Evolutionary conservation across 2,797 vertebrate genomes (phyloP), one percentile per base, ranked within the genome.

Genomic region (Manis javanica): DNA sequence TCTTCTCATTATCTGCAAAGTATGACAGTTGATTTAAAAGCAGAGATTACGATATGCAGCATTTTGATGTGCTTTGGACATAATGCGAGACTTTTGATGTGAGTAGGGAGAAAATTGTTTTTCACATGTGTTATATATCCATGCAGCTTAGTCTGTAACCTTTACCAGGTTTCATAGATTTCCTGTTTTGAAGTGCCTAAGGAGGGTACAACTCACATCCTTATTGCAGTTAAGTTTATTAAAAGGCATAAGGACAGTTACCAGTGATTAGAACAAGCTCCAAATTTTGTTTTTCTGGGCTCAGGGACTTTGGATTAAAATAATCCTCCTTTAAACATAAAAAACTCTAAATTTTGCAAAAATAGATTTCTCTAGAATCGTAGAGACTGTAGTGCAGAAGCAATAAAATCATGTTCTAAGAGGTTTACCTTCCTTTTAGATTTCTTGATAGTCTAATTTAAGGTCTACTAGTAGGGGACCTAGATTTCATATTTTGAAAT

Each of bases 11-110:
- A 49, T 57, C 14, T 87, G 46, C 16, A 39, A 3, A 68, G 42
- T 31, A n/a, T 75, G 68, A 79, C 34, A 71, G 81, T 34, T 49
- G 34, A 59, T 90, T 87, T 84, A 81, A 87, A 81, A 87, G 42
- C 49, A 90, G 78, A 81, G 29, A 55, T 81, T 69, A 42, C 64
- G 63, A 64, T 83, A 87, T 8, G 51, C 26, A 64, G 15, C 53
- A 61, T 79, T 87, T 88, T 96, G 39, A 51, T 82, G n/a, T 57
- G 26, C 78, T 83, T 63, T 91, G 59, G 74, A 55, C 91, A n/a
- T 24, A 51, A 61, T 24, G 37, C 13, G 53, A 29, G 69, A 77
- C 49, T 84, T 63, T 89, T 71, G 74, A 46, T 72, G 51, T 23
- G 57, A 91, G 49, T 7, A 87, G 39, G 53, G 64, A 75, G 46